Base-by-base conservation (phyloP, 2,797 vertebrate genomes). In the Emydoidea blandingii region DNA sequence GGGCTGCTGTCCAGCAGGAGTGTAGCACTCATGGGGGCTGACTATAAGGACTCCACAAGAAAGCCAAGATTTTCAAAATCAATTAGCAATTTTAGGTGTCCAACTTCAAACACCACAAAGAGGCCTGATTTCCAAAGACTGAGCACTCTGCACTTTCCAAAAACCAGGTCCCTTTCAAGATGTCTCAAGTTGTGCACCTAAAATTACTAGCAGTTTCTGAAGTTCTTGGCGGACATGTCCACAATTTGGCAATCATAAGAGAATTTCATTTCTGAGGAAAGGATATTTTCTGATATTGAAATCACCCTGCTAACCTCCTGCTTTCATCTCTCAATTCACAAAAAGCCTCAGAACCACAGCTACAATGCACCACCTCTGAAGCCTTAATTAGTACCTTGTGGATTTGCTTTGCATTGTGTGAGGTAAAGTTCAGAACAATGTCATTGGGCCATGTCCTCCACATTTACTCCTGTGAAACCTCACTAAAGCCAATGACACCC, bases 41-140 rank as follows among this genome's bases (percentile, higher is more conserved):
- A 50, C 90, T 94, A 59, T 34, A 90, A 79, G 94, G 21, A 62
- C n/a, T 41, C 16, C 76, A 31, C 49, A 57, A 79, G 49, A 52
- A 52, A 37, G 56, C n/a, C 49, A 52, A 12, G 5, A 44, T 5
- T 49, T 88, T 72, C 50, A 88, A 80, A 85, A 1, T 11, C 37
- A 94, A 12, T 19, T 25, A 56, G 11, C 8, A 47, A 76, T 86
- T 90, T 88, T 27, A 80, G n/a, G 9, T 74, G 65, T 49, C 7
- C 3, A 81, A 27, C 87, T 18, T 11, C 14, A 86, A 14, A 1
- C 27, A 37, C 4, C 25, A 86, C 12, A 83, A 76, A 44, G 23
- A 29, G 54, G 9, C 0, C 1, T 5, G 41, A 41, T 27, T 81
- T 79, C 54, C 5, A 4, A 85, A 72, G 3, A 85, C 56, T 59